phyloP scores from a whole-genome alignment of 2,888 invertebrate species.

The Metellina segmentata region DNA sequence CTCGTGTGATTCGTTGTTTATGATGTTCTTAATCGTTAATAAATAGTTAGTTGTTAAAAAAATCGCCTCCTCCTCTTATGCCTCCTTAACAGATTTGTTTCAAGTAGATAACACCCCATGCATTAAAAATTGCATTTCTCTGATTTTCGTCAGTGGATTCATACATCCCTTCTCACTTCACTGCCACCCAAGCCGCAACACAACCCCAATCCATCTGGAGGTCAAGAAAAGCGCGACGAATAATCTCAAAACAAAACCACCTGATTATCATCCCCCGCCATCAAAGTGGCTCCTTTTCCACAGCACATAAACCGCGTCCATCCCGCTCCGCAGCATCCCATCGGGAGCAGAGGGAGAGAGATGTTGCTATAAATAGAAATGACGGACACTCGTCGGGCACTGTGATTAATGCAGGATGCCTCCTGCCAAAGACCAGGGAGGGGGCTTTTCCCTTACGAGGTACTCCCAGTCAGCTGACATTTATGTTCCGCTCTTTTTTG shows the following conservation, averaged over 20 bases:
- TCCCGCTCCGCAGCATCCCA: background rate
- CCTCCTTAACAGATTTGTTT: too few species aligned
- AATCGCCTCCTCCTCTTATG: too few species aligned
- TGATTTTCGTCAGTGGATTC: too few species aligned
- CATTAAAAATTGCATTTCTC: too few species aligned
- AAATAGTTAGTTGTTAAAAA: too few species aligned
- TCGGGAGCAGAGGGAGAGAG: too few species aligned
- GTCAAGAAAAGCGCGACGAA: background rate
- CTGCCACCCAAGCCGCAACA: too few species aligned
- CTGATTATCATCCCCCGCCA: background rate
- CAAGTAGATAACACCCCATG: too few species aligned
- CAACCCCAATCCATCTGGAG: too few species aligned
- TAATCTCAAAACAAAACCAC: background rate
- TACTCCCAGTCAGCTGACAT: constrained; percentile 22
- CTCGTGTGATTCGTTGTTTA: too few species aligned
- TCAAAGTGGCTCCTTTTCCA: background rate
- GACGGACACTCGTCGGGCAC: background rate
- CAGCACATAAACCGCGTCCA: constrained; percentile 7
- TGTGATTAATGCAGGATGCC: constrained; percentile 20
- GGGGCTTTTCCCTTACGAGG: background rate
- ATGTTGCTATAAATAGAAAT: constrained; percentile 19
- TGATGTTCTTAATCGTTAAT: too few species aligned
- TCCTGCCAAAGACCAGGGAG: background rate
- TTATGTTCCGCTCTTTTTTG: background rate
- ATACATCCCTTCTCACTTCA: too few species aligned